Conservation (phyloP, 2,888 invertebrate species). For the Arenicola marina region DNA sequence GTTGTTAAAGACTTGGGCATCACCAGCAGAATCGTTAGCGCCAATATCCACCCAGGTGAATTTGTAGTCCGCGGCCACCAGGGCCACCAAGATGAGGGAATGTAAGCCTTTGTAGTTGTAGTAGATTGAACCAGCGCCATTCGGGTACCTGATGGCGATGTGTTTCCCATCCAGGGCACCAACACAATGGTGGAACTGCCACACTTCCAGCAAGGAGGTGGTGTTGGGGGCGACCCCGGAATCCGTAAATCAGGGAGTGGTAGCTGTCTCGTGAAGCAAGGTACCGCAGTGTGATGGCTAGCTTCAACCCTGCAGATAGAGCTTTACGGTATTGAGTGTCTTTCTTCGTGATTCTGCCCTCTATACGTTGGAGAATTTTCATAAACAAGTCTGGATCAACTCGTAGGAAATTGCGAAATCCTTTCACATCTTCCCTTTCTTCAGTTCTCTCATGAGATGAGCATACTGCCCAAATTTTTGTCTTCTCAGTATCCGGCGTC, state of each 20-base stretch:
- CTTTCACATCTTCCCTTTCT: conserved; percentile 7
- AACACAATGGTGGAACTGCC: conserved; percentile 22
- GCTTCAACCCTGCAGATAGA: conserved; percentile 14
- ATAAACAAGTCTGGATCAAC: conserved; percentile 9
- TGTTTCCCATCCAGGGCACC: conserved; percentile 22
- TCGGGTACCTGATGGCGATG: conserved; percentile 8
- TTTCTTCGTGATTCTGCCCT: conserved; percentile 1
- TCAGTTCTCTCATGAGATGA: conserved; percentile 8
- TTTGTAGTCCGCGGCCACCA: conserved; percentile 4
- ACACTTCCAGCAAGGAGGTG: conserved; percentile 5
- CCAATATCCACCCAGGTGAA: neutral
- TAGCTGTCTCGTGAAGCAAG: conserved; percentile 20
- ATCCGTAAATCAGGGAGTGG: conserved; percentile 11
- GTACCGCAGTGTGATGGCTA: conserved; percentile 21
- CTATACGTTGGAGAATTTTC: conserved; percentile 2
- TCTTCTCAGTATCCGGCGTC: conserved; percentile 8
- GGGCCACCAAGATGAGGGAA: conserved; percentile 15
- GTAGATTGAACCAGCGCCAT: neutral
- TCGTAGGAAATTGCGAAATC: conserved; percentile 8
- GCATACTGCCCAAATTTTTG: conserved; percentile 4
- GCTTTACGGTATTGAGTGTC: neutral
- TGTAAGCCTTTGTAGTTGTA: conserved; percentile 15
- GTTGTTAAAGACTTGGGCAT: neutral
- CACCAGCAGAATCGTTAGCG: neutral
- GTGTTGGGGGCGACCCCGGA: conserved; percentile 22